Base-by-base conservation (phyloP, 2,113 vertebrate species). In the Notiomystis cincta region DNA sequence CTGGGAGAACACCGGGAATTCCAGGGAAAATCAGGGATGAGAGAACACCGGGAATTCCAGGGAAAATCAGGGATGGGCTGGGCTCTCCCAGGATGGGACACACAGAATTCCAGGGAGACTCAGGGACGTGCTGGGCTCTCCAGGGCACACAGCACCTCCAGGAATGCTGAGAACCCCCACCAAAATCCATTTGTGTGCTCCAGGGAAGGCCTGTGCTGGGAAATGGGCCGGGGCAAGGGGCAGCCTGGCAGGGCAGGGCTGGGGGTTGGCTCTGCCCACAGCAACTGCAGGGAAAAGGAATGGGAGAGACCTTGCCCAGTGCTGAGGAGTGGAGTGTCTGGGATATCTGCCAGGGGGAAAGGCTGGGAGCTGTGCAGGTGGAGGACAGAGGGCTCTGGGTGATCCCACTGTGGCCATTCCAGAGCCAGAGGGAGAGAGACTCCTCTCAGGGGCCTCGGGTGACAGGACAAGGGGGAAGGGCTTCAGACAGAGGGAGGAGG, bases 111-210 rank as follows among this genome's bases (percentile, higher is more conserved):
- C n/a, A 2, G 5, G 37, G 6, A 30, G 24, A 2, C 3, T 5
- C 30, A 4, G 50, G 40, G 14, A 33, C n/a, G n/a, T n/a, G n/a
- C n/a, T 10, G 44, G 35, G 30, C 15, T n/a, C 40, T 21, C 60
- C 48, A 9, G 37, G 48, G 35, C 33, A 27, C 2, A 0, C 1
- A 31, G 2, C 1, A 1, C 9, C 37, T 15, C 50, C 50, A 4
- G n/a, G 14, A 75, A 38, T 47, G 82, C 60, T 25, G 13, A 5
- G 38, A 30, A 44, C 6, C 21, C 38, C 27, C 28, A 1, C n/a
- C 2, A 9, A 20, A 75, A 71, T 19, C 75, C 42, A 13, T 48
- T 15, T 47, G 11, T 21, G 42, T 3, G 1, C 5, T 13, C 28
- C 27, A 38, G 61, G 28, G 24, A 20, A 30, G 38, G 22, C 3